Conservation (phyloP, 2,113 vertebrate species). For the Uria aalge region DNA sequence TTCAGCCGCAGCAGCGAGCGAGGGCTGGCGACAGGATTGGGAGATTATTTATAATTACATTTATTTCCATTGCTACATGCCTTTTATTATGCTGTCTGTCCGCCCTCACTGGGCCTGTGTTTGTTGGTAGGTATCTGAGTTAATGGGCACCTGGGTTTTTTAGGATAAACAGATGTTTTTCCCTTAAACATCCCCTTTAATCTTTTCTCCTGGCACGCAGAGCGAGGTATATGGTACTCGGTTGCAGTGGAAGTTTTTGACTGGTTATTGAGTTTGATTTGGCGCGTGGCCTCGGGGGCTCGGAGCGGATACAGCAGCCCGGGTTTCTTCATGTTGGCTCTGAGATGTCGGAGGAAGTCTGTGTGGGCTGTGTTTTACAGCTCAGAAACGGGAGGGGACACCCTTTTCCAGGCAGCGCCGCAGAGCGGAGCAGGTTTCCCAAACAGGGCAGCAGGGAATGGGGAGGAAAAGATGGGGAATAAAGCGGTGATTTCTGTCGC, state of each 20-base stretch:
- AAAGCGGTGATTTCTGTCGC: neutral
- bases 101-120: neutral
- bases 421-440: neutral
- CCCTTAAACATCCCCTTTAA: neutral
- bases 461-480: neutral
- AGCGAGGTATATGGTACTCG: neutral
- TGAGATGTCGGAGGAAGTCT: neutral
- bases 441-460: neutral
- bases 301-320: neutral
- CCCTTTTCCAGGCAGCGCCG: neutral
- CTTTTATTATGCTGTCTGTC: neutral
- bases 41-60: neutral
- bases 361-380: neutral
- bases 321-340: neutral
- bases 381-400: neutral
- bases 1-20: neutral
- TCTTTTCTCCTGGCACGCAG: neutral
- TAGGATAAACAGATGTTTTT: neutral
- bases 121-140: neutral
- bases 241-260: neutral
- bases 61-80: neutral
- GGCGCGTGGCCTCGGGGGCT: fast-evolving
- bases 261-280: neutral
- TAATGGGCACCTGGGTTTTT: neutral
- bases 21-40: neutral